Conservation (phyloP, 1,140 invertebrate genomes). For the Propsilocerus akamusi region DNA sequence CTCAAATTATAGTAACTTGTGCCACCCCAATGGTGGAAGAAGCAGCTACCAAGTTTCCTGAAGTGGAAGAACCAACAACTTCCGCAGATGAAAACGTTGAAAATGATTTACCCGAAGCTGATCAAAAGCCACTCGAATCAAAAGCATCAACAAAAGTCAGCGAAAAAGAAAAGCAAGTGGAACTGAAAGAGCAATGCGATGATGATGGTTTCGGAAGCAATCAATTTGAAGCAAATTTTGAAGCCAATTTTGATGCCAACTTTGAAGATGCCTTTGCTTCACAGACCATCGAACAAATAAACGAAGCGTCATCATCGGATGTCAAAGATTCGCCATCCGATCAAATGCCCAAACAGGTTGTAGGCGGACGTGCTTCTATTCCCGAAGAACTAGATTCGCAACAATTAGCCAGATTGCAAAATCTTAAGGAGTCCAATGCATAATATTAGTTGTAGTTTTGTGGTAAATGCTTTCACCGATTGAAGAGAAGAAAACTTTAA, state of each 20-base stretch:
- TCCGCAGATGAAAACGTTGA: neutral
- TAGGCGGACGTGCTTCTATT: slow-evolving; percentile 54
- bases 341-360: slow-evolving; percentile 41
- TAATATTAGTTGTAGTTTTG: slow-evolving; percentile 23
- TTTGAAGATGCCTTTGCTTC: slow-evolving; percentile 21
- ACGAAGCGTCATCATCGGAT: slow-evolving; percentile 15
- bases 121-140: neutral
- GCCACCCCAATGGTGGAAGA: slow-evolving; percentile 76
- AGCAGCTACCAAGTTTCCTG: slow-evolving; percentile 43
- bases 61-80: slow-evolving; percentile 11
- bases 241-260: slow-evolving; percentile 12
- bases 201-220: slow-evolving; percentile 18
- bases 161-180: slow-evolving; percentile 17
- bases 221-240: slow-evolving; percentile 17
- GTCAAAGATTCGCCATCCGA: slow-evolving; percentile 14
- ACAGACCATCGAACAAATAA: slow-evolving; percentile 20
- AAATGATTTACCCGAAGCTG: neutral
- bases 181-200: slow-evolving; percentile 6
- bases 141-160: slow-evolving; percentile 8
- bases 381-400: slow-evolving; percentile 71
- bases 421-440: slow-evolving; percentile 75
- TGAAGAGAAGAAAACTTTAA: neutral
- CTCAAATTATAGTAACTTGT: slow-evolving; percentile 73
- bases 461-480: neutral
- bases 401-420: slow-evolving; percentile 62